Base-by-base conservation (phyloP, 2,888 invertebrate genomes). In the Sepioteuthis lessoniana region DNA sequence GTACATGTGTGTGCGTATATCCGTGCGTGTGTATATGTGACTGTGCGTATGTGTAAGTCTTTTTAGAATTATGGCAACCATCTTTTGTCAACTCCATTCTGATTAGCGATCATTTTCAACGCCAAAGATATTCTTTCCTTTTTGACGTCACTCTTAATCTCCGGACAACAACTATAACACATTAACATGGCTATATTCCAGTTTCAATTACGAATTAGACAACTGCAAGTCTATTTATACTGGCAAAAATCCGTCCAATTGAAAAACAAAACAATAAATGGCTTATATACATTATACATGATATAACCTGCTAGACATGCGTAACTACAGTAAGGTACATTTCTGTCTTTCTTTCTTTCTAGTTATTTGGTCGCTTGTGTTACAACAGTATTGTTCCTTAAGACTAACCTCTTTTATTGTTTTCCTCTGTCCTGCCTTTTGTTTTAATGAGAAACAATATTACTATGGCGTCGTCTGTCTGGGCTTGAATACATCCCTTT, bases 261-360 rank as follows among this genome's bases (percentile, higher is more conserved):
- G 76, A 76, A 76, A 76, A 50, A 50, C 16, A 47, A 25, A 55
- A 25, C 7, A 76, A 76, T 76, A n/a, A 76, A 76, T 16, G 76
- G n/a, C 76, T 76, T 76, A 76, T 35, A 76, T 76, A 76, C 76
- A 76, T n/a, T n/a, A n/a, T 76, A 76, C 76, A 76, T 76, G 76
- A 76, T 76, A 76, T 76, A 35, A 76, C 76, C 76, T 76, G 76
- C 76, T n/a, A 76, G 76, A 35, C 76, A 76, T 35, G n/a, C 76
- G 76, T 76, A 35, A 76, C 10, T 76, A 76, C 35, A 16, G n/a
- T 25, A n/a, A 76, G 16, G n/a, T n/a, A n/a, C 13, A 16, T n/a
- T 76, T n/a, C n/a, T 35, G 31, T 35, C 13, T 76, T 16, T 76
- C n/a, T 76, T 76, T 76, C 21, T n/a, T 76, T 76, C n/a, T 76